Base-by-base conservation (phyloP, 2,888 invertebrate genomes). In the Steinernema hermaphroditum region DNA sequence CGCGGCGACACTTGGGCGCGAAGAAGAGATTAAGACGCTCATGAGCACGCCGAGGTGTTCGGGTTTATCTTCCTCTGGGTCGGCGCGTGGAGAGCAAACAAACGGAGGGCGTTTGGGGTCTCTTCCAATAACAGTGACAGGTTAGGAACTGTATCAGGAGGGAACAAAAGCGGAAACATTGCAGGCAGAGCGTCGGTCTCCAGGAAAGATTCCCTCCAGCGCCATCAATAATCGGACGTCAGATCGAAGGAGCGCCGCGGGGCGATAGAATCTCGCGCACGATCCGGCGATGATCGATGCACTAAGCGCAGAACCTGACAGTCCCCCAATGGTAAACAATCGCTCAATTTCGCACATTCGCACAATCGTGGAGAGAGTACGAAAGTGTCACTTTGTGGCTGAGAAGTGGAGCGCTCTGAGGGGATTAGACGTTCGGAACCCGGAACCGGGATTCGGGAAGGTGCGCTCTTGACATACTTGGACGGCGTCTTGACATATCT, bases 11-110 rank as follows among this genome's bases (percentile, higher is more conserved):
- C 24, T 54, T 54, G 54, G 54, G 46, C 46, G 46, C 6, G 22
- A 2, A 16, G 54, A 24, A 54, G 54, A 54, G 54, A 54, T 54
- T 54, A 54, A 54, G 54, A 54, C 54, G 54, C 54, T 4, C 54
- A 46, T 46, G 46, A 46, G 54, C 12, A 54, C n/a, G 12, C 54
- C n/a, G 19, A n/a, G 19, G 6, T 12, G 14, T 9, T 46, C 16
- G 8, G 46, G 37, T 37, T 12, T 12, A 37, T 37, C 37, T 37
- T 37, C 37, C 37, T 37, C 37, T 12, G 27, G 4, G 54, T 8
- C 2, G 14, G 14, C 19, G n/a, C n/a, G n/a, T n/a, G 27, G 19
- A 19, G 54, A 27, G 54, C 22, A 54, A 54, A 54, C 54, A 54
- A 54, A n/a, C n/a, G 27, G 24, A 4, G n/a, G 54, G 16, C 54